Evolutionary conservation across 1,140 invertebrate species (phyloP).

Genomic region (Sycophaga agraensis): DNA sequence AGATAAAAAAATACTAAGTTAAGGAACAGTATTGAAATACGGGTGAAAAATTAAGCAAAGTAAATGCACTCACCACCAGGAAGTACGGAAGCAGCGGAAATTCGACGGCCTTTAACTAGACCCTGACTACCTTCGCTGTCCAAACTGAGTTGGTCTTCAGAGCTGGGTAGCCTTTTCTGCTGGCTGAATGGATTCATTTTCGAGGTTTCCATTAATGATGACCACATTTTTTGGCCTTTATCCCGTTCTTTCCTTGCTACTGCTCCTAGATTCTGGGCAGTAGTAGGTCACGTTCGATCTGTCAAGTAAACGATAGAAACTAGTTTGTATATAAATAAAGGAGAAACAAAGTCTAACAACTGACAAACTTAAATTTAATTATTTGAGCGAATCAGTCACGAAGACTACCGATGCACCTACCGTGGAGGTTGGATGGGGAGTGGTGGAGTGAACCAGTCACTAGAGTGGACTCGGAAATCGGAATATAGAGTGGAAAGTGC

Average conservation of each 20-base stretch:
- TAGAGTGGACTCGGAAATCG: no score
- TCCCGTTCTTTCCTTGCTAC: neutral
- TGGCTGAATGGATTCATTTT: slow-evolving; percentile 76
- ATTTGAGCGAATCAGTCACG: neutral
- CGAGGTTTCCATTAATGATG: slow-evolving; percentile 70
- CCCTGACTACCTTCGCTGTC: slow-evolving; percentile 41
- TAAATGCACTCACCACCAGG: slow-evolving; percentile 53
- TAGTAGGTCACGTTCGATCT: slow-evolving; percentile 24
- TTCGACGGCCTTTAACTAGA: slow-evolving; percentile 60
- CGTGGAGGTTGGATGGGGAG: slow-evolving; percentile 21
- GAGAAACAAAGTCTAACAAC: neutral
- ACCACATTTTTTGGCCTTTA: no score
- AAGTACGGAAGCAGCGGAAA: slow-evolving; percentile 63
- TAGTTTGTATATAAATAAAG: neutral
- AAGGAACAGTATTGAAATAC: neutral
- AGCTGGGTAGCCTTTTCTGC: slow-evolving; percentile 65
- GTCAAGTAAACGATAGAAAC: neutral
- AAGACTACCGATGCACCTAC: slow-evolving; percentile 1
- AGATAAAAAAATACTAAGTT: neutral
- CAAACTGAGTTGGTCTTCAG: no score
- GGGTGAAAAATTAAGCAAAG: neutral
- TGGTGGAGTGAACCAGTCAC: no score
- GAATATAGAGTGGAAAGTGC: no score
- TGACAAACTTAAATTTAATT: neutral
- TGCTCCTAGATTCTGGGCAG: no score